These are phyloP conservation scores for Neolamprologus longior DNA, from an alignment of 2,113 vertebrate species.

Conservation along the genomic window DNA sequence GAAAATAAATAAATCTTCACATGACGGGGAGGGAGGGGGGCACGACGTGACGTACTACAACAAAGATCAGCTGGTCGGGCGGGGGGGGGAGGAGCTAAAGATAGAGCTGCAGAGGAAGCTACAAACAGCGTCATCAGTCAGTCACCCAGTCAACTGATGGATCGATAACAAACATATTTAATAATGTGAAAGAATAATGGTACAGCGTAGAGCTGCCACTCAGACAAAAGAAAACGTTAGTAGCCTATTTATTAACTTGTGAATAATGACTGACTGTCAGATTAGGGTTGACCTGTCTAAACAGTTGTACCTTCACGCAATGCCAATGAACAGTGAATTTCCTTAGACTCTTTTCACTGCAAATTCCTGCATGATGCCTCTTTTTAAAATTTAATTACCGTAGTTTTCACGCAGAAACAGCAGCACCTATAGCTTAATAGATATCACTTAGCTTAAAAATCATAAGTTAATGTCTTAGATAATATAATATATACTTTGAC, in stretches of 20 bases:
- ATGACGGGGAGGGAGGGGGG: conserved; percentile 20
- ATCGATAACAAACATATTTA: background rate
- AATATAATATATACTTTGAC: background rate
- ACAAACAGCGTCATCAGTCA: background rate
- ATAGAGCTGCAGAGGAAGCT: background rate
- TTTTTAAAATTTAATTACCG: rapidly evolving
- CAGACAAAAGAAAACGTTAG: background rate
- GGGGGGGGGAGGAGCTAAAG: background rate
- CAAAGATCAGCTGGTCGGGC: conserved; percentile 40
- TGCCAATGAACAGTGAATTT: background rate
- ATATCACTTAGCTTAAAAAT: background rate
- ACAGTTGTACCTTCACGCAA: background rate
- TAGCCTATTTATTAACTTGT: background rate
- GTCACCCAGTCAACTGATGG: background rate
- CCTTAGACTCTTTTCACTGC: background rate
- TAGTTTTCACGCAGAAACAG: background rate
- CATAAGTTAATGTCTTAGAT: background rate
- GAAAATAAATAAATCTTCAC: conserved; percentile 44
- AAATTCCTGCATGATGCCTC: background rate
- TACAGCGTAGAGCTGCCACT: background rate
- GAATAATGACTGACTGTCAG: background rate
- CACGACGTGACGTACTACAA: conserved; percentile 12
- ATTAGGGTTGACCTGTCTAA: background rate
- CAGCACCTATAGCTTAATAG: background rate
- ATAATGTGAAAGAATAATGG: background rate